Base-by-base conservation (phyloP, 2,888 invertebrate species). In the Apocheima hispidaria region DNA sequence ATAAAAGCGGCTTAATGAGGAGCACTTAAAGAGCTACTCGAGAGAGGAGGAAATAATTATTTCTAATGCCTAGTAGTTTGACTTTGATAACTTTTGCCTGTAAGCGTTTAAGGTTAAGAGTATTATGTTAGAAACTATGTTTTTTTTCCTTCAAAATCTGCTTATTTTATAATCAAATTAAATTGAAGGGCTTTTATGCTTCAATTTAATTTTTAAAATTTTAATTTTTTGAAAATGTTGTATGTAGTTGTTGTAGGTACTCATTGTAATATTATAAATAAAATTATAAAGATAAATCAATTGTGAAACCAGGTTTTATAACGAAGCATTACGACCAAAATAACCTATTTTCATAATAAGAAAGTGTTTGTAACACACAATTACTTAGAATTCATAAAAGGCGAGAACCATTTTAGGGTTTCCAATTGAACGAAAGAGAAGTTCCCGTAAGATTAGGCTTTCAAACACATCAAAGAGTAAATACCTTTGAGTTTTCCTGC, bases 391-490 rank as follows among this genome's bases (percentile, higher is more conserved):
- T 4, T 20, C 38, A 38, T 4, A 10, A 38, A 9, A 38, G n/a
- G n/a, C n/a, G 28, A 10, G 10, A 38, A 14, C n/a, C 36, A 14
- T 53, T 43, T 43, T 9, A 20, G 7, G 38, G 21, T 10, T 35
- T 50, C 49, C 12, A 49, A 43, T 43, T 23, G 35, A 50, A 23
- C 9, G 9, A 41, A 49, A 30, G 2, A 36, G 38, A 23, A 35
- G 4, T 5, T 18, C 12, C 0, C 14, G 35, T 21, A 41, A 49
- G 46, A 26, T 38, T 21, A 10, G 10, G 14, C 20, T 2, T 30
- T 33, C n/a, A 40, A 36, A 33, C n/a, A 49, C 41, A 49, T 62
- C 62, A 49, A 65, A 65, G n/a, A n/a, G 55, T 49, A 20, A 43
- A 26, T 5, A 6, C 60, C 43, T 62, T 56, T 48, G 56, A 63